Evolutionary conservation across 2,888 invertebrate genomes (phyloP), one percentile per base, ranked within the genome.

Genomic region (Euphydryas editha): DNA sequence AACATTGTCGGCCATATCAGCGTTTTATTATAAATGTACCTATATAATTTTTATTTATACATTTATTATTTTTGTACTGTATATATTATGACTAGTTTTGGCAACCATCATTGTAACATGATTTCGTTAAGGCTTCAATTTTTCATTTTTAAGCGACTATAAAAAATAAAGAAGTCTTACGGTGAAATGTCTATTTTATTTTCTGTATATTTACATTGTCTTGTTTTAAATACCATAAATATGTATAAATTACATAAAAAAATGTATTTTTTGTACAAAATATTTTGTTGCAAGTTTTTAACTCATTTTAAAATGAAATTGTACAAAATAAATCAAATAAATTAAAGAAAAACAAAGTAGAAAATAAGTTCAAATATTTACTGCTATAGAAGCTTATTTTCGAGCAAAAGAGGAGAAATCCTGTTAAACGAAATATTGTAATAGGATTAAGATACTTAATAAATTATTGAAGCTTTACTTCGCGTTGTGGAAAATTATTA

Each of bases 401-500:
- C 20, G 5, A 13, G 13, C 18, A 47, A 47, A 47, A 20, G 5
- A 47, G 11, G 11, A 57, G 21, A 42, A 57, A 42, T 57, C 13
- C 10, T n/a, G 5, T 42, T 13, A n/a, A 21, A 42, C 13, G n/a
- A 13, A 57, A 57, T 7, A 21, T 44, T 24, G 49, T 56, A 47
- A 51, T 49, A 39, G 49, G 65, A 61, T 61, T 66, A 61, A 61
- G 60, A 57, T 37, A 39, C 49, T 57, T 60, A 61, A 61, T 18
- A 47, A 30, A 58, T 66, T 62, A 62, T 66, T 58, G 58, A 58
- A 62, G 54, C 62, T 24, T 42, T 58, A 62, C 54, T 57, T 62
- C 46, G 58, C 61, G 58, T 62, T 62, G 61, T 62, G 62, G 66
- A 66, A 62, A 66, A 66, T 66, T 51, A 51, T 61, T 51, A 66